Conservation (phyloP, 2,888 invertebrate species). For the Oscheius onirici region DNA sequence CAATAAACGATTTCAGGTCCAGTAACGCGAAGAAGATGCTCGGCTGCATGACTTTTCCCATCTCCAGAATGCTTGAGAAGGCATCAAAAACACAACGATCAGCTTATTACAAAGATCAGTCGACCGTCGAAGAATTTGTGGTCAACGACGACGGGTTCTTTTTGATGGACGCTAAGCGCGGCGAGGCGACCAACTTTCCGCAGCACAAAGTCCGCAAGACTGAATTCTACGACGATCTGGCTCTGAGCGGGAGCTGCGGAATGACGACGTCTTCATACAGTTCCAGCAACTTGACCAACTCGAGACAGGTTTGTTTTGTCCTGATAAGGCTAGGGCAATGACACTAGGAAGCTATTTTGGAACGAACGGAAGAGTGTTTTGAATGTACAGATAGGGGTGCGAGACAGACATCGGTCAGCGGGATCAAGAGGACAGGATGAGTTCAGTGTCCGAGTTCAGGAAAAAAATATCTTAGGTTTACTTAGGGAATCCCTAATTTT, state of each 20-base stretch:
- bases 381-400: no score
- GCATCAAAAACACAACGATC: constrained; percentile 19
- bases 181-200: constrained; percentile 50
- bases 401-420: no score
- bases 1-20: background rate
- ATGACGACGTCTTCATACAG: constrained; percentile 26
- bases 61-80: constrained; percentile 48
- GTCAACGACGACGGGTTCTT: constrained; percentile 62
- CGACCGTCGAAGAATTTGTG: constrained; percentile 6
- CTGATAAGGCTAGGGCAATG: no score
- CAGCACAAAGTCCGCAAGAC: constrained; percentile 55
- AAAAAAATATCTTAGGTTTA: no score
- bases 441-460: no score
- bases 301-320: constrained; percentile 20
- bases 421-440: no score
- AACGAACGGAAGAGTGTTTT: no score
- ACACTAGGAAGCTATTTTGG: no score
- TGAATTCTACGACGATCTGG: constrained; percentile 59
- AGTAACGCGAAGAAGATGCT: constrained; percentile 44
- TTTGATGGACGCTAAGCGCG: constrained; percentile 52
- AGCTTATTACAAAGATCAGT: constrained; percentile 18
- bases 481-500: no score
- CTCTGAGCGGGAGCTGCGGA: constrained; percentile 41
- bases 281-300: constrained; percentile 14
- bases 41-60: constrained; percentile 63